Evolutionary conservation across 2,797 vertebrate species (phyloP).

Genomic region (Scolopax rusticola): DNA sequence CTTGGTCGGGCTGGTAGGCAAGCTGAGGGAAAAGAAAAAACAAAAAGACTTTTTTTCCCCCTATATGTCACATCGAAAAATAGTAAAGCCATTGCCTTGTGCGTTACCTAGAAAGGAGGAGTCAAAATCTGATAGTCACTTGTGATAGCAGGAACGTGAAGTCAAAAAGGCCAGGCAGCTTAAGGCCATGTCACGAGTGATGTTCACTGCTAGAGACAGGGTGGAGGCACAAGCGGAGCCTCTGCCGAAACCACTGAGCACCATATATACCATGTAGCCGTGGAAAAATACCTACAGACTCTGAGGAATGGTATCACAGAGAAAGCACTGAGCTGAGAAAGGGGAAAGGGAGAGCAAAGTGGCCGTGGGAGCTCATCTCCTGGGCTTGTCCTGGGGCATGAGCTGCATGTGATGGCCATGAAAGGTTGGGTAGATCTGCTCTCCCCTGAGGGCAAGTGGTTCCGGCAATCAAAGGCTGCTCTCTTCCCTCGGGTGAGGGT

Average conservation of each 20-base stretch:
- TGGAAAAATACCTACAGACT: neutral
- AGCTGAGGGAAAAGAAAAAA: neutral
- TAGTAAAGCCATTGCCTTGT: fast-evolving
- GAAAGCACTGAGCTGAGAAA: neutral
- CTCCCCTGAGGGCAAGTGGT: neutral
- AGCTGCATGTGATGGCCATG: neutral
- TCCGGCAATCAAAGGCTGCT: neutral
- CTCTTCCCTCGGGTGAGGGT: neutral
- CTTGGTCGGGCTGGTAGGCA: neutral
- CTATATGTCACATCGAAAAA: neutral
- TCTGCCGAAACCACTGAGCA: fast-evolving
- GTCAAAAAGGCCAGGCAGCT: neutral
- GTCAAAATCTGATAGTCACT: neutral
- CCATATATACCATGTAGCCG: fast-evolving
- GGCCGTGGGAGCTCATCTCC: neutral
- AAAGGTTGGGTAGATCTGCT: neutral
- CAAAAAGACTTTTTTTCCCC: neutral
- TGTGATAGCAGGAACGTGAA: fast-evolving
- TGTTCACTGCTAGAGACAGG: neutral
- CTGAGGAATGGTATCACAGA: fast-evolving
- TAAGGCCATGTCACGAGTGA: fast-evolving
- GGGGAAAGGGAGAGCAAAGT: neutral
- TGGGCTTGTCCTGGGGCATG: neutral
- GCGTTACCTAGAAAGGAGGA: neutral
- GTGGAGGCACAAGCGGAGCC: fast-evolving